Base-by-base conservation (phyloP, 2,113 vertebrate species). In the Hystrix brachyura region DNA sequence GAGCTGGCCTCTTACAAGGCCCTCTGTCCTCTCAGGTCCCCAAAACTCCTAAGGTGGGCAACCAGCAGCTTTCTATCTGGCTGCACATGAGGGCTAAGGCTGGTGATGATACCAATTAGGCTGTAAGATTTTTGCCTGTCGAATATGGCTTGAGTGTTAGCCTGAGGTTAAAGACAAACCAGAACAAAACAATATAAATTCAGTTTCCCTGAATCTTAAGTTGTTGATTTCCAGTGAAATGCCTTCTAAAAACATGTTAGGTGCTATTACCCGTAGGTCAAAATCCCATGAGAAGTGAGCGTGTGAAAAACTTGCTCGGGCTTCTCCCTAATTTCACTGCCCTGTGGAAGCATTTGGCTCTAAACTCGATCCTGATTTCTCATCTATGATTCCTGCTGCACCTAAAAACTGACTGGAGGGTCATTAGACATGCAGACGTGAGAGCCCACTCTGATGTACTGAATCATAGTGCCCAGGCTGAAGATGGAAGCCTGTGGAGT, bases 101-200 rank as follows among this genome's bases (percentile, higher is more conserved):
- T 94, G 25, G 15, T 0, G 21, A 65, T 12, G 38, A 92, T 46
- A 93, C 19, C 88, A 82, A 87, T 94, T 85, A 91, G 43, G 46
- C 91, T 51, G 15, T 21, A 93, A 86, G 78, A 90, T 79, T 87
- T 93, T 95, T 97, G 84, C 65, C 74, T n/a, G 91, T 69, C 34
- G 59, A 51, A 91, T 93, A 34, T 93, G 90, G 82, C 85, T 92
- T 88, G 25, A 92, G 74, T 46, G 90, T 67, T 43, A 82, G 84
- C 82, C 74, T 82, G 87, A 82, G 84, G 55, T 93, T 97, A 86
- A 87, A 97, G 93, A 67, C 65, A 91, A 94, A 88, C n/a, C 59
- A 78, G n/a, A 71, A 14, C 55, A 51, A 86, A 80, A 96, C 83
- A 84, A 95, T 88, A 95, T 59, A 78, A 93, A 84, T 65, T 96